Conservation (phyloP, 2,113 vertebrate genomes). For the Spilogale gracilis region DNA sequence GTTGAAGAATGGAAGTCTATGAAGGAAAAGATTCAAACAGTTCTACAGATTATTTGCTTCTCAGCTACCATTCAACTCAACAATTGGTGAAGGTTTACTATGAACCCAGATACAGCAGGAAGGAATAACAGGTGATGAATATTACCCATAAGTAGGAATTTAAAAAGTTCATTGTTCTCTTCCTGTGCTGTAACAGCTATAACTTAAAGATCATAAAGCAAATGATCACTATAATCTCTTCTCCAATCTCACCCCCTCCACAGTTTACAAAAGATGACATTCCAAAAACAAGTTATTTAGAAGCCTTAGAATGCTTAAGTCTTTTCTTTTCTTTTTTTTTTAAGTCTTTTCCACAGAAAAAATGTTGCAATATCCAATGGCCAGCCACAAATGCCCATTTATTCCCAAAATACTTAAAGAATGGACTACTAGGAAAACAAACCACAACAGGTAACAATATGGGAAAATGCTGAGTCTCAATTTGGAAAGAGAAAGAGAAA, state of each 20-base stretch:
- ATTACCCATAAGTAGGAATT: conserved; percentile 3
- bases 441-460: not conserved
- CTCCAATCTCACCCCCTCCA: not conserved
- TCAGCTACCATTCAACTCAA: conserved; percentile 44
- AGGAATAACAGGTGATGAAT: conserved; percentile 10
- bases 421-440: not conserved
- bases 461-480: not conserved
- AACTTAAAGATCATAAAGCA: not conserved
- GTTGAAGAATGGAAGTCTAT: not conserved
- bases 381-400: conserved; percentile 32
- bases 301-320: not conserved
- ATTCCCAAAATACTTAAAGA: not conserved
- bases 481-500: not conserved
- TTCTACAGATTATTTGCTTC: conserved; percentile 8
- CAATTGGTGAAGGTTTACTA: not conserved
- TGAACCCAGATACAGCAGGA: not conserved
- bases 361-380: not conserved
- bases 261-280: conserved; percentile 17
- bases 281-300: conserved; percentile 41
- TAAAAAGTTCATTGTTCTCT: not conserved
- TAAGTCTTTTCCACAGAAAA: conserved; percentile 12
- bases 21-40: conserved; percentile 43
- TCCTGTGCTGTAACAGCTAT: not conserved
- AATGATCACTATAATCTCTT: not conserved
- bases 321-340: not conserved